These are phyloP conservation scores for Platichthys stellatus DNA, from an alignment of 2,113 vertebrate species.

Conservation along the genomic window DNA sequence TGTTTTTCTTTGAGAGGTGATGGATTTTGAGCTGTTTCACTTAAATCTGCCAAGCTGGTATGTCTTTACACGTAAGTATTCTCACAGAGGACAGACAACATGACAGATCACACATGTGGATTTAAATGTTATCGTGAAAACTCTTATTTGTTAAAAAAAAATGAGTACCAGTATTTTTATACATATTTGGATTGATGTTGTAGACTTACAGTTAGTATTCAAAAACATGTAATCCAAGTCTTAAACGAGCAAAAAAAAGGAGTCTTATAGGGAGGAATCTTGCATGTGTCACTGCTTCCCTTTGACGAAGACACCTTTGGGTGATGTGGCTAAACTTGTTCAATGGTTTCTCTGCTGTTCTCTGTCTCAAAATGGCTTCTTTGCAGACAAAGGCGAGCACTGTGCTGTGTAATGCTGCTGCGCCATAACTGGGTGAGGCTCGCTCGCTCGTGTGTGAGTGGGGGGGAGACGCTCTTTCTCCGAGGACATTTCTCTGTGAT, in stretches of 20 bases:
- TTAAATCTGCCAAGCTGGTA: constrained; percentile 26
- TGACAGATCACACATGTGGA: constrained; percentile 7
- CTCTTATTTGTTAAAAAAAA: constrained; percentile 1
- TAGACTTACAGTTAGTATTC: constrained; percentile 78
- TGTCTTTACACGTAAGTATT: constrained; percentile 19
- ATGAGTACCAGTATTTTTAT: constrained; percentile 19
- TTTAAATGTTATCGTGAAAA: constrained; percentile 33
- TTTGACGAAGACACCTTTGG: constrained; percentile 66
- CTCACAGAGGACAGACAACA: constrained; percentile 33
- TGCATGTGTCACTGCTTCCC: constrained; percentile 67
- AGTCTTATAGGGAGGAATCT: constrained; percentile 65
- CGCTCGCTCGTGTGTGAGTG: constrained; percentile 1
- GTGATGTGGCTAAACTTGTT: constrained; percentile 56
- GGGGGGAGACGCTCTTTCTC: background rate
- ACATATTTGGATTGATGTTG: constrained; percentile 57
- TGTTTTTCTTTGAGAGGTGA: constrained; percentile 74
- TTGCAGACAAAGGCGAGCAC: constrained; percentile 77
- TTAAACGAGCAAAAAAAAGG: constrained; percentile 59
- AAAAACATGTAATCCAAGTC: constrained; percentile 77
- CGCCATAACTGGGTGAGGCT: constrained; percentile 84
- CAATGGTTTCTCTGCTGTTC: constrained; percentile 78
- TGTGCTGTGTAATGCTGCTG: constrained; percentile 76
- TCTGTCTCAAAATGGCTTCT: constrained; percentile 86
- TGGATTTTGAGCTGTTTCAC: constrained; percentile 66
- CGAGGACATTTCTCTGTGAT: constrained; percentile 17